Base-by-base conservation (phyloP, 2,888 invertebrate genomes). In the Dione juno region DNA sequence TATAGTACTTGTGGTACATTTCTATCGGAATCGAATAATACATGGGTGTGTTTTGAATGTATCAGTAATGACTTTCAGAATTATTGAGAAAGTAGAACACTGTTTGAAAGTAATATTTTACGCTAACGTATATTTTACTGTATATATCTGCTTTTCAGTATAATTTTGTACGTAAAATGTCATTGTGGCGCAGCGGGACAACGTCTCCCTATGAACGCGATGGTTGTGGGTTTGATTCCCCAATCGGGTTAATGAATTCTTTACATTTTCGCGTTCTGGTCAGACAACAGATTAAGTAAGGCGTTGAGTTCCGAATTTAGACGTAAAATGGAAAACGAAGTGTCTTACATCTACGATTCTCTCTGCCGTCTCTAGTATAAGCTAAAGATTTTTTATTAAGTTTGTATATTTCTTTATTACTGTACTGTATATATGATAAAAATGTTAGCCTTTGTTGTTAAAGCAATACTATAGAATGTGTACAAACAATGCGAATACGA, bases 11-110 rank as follows among this genome's bases (percentile, higher is more conserved):
- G 21, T 48, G 57, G 50, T 48, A 64, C 28, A 67, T 50, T 53
- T 67, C 41, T 58, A 50, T 59, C 65, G 41, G 53, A 68, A 64
- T 50, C 41, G n/a, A 53, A 19, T 61, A 67, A 70, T 67, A 48
- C 63, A 63, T 67, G 54, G 41, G 14, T 58, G 48, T 57, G 48
- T 58, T 67, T 35, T 64, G 21, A 71, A 67, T 45, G 63, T 70
- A 64, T 58, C 64, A 57, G 50, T 67, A 70, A 72, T 66, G 53
- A 54, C 35, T 65, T 69, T 68, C 19, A 61, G 53, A 72, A 63
- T 72, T 72, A 59, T 66, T 69, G 50, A 54, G 28, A 41, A 63
- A 67, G 19, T 45, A 45, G 37, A 45, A 19, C 45, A 45, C 16
- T 35, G 43, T 61, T 61, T 16, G 28, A 45, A 61, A 45, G 45